Evolutionary conservation across 2,113 vertebrate genomes (phyloP).

Genomic region (Excalfactoria chinensis): DNA sequence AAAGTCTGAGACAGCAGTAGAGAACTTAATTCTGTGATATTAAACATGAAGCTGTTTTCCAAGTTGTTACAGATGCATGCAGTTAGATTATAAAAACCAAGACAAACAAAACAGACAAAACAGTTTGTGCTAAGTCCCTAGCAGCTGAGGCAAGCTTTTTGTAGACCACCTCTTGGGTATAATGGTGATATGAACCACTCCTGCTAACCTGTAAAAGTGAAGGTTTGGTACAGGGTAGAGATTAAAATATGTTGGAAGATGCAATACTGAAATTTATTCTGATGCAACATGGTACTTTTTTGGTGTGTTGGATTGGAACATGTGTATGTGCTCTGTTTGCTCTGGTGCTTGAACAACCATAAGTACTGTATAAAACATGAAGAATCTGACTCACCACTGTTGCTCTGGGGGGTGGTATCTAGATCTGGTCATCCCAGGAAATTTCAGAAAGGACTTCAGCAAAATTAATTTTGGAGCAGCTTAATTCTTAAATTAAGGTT

Average conservation of each 20-base stretch:
- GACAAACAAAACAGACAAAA: background rate
- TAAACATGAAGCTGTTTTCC: background rate
- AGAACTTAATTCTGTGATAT: background rate
- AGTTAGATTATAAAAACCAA: background rate
- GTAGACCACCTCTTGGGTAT: background rate
- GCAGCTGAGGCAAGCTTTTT: background rate
- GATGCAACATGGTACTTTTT: background rate
- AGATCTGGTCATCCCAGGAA: background rate
- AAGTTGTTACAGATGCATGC: background rate
- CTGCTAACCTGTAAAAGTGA: background rate
- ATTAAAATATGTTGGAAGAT: background rate
- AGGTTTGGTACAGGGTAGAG: background rate
- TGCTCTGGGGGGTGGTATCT: fast-evolving
- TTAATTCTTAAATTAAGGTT: background rate
- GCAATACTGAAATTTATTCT: background rate
- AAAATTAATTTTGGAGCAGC: background rate
- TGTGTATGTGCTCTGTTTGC: background rate
- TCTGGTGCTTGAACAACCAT: background rate
- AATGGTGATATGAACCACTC: background rate
- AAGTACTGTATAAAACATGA: background rate
- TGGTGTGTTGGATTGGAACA: background rate
- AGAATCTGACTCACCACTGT: background rate
- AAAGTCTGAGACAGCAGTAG: background rate
- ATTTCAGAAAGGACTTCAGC: background rate
- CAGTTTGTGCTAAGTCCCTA: background rate